phyloP scores from a whole-genome alignment of 2,888 invertebrate species.

The Drosophila meridionalis region DNA sequence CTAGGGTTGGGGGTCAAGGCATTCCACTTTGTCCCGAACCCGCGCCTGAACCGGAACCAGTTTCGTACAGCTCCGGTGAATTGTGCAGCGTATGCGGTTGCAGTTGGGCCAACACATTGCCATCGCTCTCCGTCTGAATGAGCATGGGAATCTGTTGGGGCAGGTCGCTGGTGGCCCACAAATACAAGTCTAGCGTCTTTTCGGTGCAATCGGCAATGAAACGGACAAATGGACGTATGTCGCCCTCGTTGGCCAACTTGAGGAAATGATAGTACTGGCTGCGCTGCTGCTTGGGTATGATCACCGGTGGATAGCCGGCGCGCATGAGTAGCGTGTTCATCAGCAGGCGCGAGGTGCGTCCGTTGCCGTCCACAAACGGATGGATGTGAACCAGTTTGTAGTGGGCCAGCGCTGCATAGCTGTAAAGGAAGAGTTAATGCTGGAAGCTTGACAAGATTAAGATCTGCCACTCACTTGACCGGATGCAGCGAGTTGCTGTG shows the following conservation, averaged over 20 bases:
- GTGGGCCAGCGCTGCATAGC: conserved; percentile 97
- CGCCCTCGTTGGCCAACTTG: conserved; percentile 96
- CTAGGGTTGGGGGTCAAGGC: conserved; percentile 60
- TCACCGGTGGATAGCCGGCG: conserved; percentile 98
- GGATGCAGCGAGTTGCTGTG: conserved; percentile 94
- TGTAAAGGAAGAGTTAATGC: conserved; percentile 76
- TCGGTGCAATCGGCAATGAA: conserved; percentile 98
- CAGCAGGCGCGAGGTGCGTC: conserved; percentile 95
- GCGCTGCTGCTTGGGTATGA: conserved; percentile 94
- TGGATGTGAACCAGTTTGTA: conserved; percentile 98
- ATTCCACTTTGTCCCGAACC: conserved; percentile 45
- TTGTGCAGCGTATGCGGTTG: conserved; percentile 43
- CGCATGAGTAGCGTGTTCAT: conserved; percentile 98
- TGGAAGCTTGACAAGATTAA: not conserved
- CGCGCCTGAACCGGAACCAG: conserved; percentile 59
- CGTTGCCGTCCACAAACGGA: conserved; percentile 98
- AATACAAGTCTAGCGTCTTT: conserved; percentile 93
- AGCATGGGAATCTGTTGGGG: conserved; percentile 89
- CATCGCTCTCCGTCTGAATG: conserved; percentile 83
- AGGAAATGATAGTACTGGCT: conserved; percentile 95
- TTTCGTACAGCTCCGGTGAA: conserved; percentile 35
- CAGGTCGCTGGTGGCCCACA: conserved; percentile 92
- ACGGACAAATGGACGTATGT: conserved; percentile 97
- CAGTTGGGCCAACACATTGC: conserved; percentile 66
- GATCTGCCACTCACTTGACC: conserved; percentile 87